These are phyloP conservation scores for Papilio glaucus DNA, from an alignment of 1,140 invertebrate genomes.

Conservation along the genomic window DNA sequence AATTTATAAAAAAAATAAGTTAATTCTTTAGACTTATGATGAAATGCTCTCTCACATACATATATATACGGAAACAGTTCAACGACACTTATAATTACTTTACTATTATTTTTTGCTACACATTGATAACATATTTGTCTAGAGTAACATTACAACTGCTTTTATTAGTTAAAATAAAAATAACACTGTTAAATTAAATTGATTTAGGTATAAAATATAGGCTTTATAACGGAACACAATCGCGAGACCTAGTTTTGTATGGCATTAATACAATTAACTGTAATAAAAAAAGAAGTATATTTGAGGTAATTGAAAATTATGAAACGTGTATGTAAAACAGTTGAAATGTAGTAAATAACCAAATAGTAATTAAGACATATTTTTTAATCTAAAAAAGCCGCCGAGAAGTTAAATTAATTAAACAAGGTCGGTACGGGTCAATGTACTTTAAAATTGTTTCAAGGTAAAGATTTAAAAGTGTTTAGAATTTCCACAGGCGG, in stretches of 20 bases:
- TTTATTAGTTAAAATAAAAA: background rate
- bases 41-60: too few species aligned
- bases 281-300: background rate
- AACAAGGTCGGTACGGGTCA: background rate
- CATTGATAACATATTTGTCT: too few species aligned
- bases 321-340: background rate
- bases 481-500: conserved; percentile 31
- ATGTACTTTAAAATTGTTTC: conserved; percentile 9
- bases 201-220: background rate
- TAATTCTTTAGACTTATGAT: background rate
- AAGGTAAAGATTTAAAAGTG: conserved; percentile 23
- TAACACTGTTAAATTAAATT: background rate
- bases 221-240: background rate
- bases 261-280: background rate
- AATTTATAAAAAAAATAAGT: background rate
- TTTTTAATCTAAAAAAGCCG: background rate
- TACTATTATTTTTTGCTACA: too few species aligned
- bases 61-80: too few species aligned
- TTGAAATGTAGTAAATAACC: background rate
- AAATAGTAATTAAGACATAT: background rate
- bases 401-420: background rate
- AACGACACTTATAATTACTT: too few species aligned
- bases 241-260: background rate
- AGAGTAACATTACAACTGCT: too few species aligned
- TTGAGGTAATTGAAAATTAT: background rate